Percentiles rank a stretch among this genome's conserved stretches.
Conservation (phyloP, 1,140 invertebrate species). For the Bombus terrestris region DNA sequence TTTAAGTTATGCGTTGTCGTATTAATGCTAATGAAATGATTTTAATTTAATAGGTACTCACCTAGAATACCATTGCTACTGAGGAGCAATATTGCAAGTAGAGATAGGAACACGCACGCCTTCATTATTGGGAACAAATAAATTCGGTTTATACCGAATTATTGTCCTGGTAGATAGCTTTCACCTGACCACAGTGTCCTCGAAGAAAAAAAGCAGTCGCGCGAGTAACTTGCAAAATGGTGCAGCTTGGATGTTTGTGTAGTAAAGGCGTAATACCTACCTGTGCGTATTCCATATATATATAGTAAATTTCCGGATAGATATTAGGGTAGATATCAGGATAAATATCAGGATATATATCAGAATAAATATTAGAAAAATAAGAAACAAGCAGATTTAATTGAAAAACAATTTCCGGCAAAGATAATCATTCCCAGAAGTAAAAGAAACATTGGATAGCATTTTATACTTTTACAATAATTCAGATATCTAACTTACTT, state of each 20-base stretch:
- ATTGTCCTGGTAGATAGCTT: constrained; percentile 32
- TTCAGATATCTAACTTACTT: too few relatives aligned
- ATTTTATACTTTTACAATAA: too few relatives aligned
- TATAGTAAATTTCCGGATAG: too few relatives aligned
- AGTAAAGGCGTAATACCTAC: too few relatives aligned
- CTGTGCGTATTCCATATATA: too few relatives aligned
- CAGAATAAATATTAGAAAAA: too few relatives aligned
- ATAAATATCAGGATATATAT: too few relatives aligned
- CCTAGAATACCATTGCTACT: constrained; percentile 5
- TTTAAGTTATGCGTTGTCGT: background rate
- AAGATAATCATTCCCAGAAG: too few relatives aligned
- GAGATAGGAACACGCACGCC: constrained; percentile 7
- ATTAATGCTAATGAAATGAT: background rate
- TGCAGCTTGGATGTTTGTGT: background rate
- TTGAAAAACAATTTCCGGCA: too few relatives aligned
- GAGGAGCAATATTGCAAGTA: constrained; percentile 41
- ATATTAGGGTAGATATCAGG: too few relatives aligned
- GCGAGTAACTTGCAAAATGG: background rate
- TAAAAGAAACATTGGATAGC: too few relatives aligned
- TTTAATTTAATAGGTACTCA: constrained; percentile 34
- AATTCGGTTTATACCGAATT: constrained; percentile 10
- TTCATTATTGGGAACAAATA: constrained; percentile 39
- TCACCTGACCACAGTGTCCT: constrained; percentile 21
- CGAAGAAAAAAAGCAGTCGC: background rate
- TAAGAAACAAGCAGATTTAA: too few relatives aligned